Evolutionary conservation across 2,113 vertebrate species (phyloP).

Genomic region (Neopipo cinnamomea): DNA sequence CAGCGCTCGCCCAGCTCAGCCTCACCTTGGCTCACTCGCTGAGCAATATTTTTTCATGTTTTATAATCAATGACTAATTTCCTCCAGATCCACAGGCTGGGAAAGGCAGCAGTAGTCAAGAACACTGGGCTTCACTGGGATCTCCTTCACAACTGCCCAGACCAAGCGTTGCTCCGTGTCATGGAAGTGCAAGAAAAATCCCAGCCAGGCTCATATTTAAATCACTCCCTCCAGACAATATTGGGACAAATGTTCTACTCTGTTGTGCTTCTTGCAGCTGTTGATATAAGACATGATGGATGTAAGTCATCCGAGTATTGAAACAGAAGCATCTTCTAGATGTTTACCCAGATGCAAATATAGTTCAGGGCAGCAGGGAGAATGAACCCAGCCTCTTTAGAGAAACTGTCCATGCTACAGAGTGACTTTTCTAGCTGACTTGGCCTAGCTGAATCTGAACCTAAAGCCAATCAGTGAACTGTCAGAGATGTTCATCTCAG

Average conservation of each 20-base stretch:
- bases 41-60: background rate
- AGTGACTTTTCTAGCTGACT: background rate
- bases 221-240: background rate
- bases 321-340: background rate
- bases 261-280: background rate
- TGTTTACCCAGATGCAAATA: background rate
- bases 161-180: background rate
- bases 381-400: background rate
- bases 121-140: background rate
- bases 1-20: background rate
- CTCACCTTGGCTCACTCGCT: background rate
- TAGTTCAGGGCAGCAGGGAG: background rate
- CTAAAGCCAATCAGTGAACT: background rate
- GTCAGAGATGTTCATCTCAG: background rate
- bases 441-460: background rate
- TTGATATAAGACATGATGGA: background rate
- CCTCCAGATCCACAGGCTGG: background rate
- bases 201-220: background rate
- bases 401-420: background rate
- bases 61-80: background rate
- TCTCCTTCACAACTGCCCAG: background rate
- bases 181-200: background rate
- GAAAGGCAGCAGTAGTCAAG: background rate
- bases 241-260: background rate
- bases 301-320: background rate